A percentile compares a stretch with the other conserved stretches of the same genome.
Conservation (phyloP, 2,113 vertebrate species). For the Takifugu bimaculatus region DNA sequence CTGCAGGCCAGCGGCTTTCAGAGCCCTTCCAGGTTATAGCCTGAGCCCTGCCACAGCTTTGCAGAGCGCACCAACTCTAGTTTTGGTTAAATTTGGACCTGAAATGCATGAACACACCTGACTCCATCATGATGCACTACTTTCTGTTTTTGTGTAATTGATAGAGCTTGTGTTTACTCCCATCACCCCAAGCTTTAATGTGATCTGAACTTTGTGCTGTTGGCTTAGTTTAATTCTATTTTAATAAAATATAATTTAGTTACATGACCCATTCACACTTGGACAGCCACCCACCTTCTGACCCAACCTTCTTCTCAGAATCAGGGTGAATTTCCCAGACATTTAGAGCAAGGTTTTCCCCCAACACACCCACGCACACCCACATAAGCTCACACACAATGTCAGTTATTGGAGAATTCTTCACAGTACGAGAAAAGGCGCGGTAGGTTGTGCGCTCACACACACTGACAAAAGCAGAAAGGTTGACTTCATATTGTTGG, state of each 20-base stretch:
- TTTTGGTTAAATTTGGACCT: conserved; percentile 2
- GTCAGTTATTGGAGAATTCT: too few species aligned
- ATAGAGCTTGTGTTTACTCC: conserved; percentile 13
- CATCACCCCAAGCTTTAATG: conserved; percentile 19
- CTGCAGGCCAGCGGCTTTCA: conserved; percentile 7
- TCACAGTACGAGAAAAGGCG: too few species aligned
- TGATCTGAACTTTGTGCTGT: conserved; percentile 12
- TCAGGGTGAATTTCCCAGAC: neutral
- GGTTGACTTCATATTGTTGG: too few species aligned
- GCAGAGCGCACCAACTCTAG: conserved; percentile 2
- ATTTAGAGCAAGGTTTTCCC: too few species aligned
- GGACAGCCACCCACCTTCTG: neutral
- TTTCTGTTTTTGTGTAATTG: conserved; percentile 1
- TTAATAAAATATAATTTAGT: conserved; percentile 3
- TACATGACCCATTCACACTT: neutral
- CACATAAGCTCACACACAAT: too few species aligned
- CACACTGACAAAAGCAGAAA: too few species aligned
- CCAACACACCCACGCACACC: too few species aligned
- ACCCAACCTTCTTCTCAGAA: conserved; percentile 16
- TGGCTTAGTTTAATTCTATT: conserved; percentile 27
- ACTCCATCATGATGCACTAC: too few species aligned
- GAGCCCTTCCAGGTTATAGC: conserved; percentile 4
- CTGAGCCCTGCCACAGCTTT: conserved; percentile 21
- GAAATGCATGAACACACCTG: too few species aligned
- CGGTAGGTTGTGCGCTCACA: too few species aligned